A percentile compares a stretch with the other conserved stretches of the same genome.
phyloP scores from a whole-genome alignment of 2,888 invertebrate genomes.

The Cryptus armator region DNA sequence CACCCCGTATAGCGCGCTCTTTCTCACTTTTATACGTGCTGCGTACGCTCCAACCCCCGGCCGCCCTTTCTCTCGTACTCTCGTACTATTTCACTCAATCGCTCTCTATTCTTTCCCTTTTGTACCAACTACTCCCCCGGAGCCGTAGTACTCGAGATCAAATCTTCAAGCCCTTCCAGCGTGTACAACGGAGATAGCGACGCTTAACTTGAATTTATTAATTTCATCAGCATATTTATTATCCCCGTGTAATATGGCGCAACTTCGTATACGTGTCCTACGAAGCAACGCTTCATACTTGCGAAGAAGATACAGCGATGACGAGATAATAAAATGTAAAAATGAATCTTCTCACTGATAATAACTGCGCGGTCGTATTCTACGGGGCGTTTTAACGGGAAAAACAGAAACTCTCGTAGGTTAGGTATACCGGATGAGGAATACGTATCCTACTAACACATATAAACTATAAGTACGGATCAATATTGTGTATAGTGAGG shows the following conservation, averaged over 20 bases:
- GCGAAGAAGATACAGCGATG: not conserved
- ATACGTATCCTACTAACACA: constrained; percentile 7
- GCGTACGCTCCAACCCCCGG: not conserved
- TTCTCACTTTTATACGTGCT: constrained; percentile 15
- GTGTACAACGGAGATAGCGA: constrained; percentile 38
- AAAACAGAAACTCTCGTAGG: constrained; percentile 19
- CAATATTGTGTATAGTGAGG: constrained; percentile 55
- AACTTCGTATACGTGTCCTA: not conserved
- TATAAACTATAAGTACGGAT: constrained; percentile 51
- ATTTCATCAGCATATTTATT: constrained; percentile 45
- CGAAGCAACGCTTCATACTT: not conserved
- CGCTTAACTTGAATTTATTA: constrained; percentile 45
- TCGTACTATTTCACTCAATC: not conserved
- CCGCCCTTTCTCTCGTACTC: not conserved
- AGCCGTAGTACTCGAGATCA: constrained; percentile 8
- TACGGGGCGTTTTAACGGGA: not conserved
- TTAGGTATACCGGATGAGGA: not conserved
- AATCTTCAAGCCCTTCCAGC: constrained; percentile 23
- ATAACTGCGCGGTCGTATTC: not conserved
- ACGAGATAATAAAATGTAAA: constrained; percentile 25
- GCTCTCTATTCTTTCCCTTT: not conserved
- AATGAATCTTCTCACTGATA: constrained; percentile 4
- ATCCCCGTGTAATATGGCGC: not conserved
- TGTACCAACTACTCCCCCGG: not conserved
- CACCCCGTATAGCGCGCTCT: constrained; percentile 11